Evolutionary conservation across 2,888 invertebrate species (phyloP).

Genomic region (Plebejus argus): DNA sequence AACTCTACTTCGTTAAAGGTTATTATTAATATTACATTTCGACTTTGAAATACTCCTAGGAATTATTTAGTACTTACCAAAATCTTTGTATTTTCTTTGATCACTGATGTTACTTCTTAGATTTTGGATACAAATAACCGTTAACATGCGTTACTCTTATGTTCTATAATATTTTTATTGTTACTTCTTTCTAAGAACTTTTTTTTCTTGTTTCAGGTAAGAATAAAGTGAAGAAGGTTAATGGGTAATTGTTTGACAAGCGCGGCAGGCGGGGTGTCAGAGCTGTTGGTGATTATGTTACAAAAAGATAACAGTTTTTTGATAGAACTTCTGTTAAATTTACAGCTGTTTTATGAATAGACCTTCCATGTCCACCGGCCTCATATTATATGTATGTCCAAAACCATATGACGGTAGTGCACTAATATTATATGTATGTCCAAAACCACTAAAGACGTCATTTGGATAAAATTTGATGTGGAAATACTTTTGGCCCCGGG

Average conservation of each 20-base stretch:
- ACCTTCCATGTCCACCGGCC: too few relatives aligned
- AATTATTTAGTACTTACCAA: background rate
- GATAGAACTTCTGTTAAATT: background rate
- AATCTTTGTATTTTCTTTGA: background rate
- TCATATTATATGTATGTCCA: too few relatives aligned
- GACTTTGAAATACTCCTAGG: background rate
- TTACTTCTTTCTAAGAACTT: background rate
- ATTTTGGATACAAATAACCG: background rate
- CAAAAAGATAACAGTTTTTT: background rate
- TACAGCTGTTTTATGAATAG: background rate
- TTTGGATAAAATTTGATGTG: too few relatives aligned
- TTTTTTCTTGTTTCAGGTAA: constrained; percentile 22
- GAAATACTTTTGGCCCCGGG: too few relatives aligned
- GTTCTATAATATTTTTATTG: too few relatives aligned
- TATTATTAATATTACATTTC: background rate
- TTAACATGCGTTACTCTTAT: too few relatives aligned
- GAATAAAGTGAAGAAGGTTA: constrained; percentile 11
- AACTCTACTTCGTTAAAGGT: background rate
- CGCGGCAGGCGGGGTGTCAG: background rate
- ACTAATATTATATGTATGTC: too few relatives aligned
- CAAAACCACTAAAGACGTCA: too few relatives aligned
- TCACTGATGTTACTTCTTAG: background rate
- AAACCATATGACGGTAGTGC: too few relatives aligned
- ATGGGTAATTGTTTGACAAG: constrained; percentile 16
- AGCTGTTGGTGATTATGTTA: background rate